Percentiles rank a stretch among this genome's conserved stretches.
These are phyloP conservation scores for Epinotia demarniana DNA, from an alignment of 2,888 invertebrate species.

Conservation along the genomic window DNA sequence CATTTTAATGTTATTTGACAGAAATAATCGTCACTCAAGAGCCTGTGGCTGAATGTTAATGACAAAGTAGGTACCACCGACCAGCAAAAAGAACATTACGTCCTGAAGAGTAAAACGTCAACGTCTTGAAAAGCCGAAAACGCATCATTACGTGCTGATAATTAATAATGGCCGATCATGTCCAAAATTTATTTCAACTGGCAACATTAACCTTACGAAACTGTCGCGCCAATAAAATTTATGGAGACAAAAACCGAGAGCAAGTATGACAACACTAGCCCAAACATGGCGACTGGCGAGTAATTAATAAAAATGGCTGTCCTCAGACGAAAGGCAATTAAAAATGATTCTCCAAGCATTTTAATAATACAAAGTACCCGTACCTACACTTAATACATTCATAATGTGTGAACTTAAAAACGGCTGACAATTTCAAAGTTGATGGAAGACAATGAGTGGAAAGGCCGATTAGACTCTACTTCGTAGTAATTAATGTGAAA, in stretches of 20 bases:
- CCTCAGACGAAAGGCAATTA: constrained; percentile 47
- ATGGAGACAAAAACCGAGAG: constrained; percentile 36
- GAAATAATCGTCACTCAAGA: constrained; percentile 20
- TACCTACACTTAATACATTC: neutral
- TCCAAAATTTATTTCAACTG: constrained; percentile 30
- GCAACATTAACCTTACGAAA: constrained; percentile 45
- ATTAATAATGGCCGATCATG: constrained; percentile 35
- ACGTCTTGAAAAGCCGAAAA: constrained; percentile 29
- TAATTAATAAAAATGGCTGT: constrained; percentile 51
- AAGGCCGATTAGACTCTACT: constrained; percentile 15
- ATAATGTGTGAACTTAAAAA: constrained; percentile 35
- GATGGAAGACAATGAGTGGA: constrained; percentile 16
- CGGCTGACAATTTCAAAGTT: constrained; percentile 15
- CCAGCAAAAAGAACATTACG: neutral
- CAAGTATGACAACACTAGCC: constrained; percentile 43
- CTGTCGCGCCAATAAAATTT: constrained; percentile 44
- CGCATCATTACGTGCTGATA: constrained; percentile 21
- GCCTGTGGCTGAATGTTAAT: neutral
- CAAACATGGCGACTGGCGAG: constrained; percentile 40
- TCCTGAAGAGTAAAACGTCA: constrained; percentile 26
- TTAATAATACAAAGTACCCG: constrained; percentile 43
- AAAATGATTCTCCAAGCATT: constrained; percentile 47
- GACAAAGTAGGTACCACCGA: neutral
- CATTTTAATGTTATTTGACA: constrained; percentile 21
- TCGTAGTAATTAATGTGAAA: constrained; percentile 26